Conservation (phyloP, 2,888 invertebrate species). For the Zonitis immaculata region DNA sequence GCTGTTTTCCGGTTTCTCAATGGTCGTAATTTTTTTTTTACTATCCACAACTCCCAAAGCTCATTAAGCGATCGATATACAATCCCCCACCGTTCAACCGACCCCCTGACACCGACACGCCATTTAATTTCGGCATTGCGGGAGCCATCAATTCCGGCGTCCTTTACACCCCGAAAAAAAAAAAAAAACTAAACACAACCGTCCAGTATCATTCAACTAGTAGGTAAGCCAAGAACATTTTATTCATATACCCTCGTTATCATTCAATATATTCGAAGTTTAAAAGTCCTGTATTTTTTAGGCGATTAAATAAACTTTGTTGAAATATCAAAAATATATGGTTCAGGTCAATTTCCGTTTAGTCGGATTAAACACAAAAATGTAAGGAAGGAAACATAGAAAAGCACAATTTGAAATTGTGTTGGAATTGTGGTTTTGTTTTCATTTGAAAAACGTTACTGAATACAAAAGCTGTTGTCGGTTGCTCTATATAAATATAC, state of each 20-base stretch:
- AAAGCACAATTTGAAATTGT: not conserved
- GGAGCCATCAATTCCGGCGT: not conserved
- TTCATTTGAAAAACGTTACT: not conserved
- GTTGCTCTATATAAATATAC: not conserved
- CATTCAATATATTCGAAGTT: no score
- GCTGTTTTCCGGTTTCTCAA: not conserved
- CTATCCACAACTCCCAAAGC: slow-evolving; percentile 1
- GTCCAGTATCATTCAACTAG: no score
- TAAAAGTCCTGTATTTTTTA: no score
- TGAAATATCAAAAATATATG: no score
- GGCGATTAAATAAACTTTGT: not conserved
- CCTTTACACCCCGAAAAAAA: not conserved
- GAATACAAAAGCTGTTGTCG: not conserved
- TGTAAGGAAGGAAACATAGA: not conserved
- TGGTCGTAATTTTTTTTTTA: not conserved
- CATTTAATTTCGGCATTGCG: slow-evolving; percentile 1
- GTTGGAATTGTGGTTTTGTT: not conserved
- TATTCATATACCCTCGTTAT: no score
- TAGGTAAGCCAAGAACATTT: no score
- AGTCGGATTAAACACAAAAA: not conserved
- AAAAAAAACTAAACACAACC: not conserved
- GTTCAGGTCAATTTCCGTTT: no score
- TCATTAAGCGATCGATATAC: slow-evolving; percentile 1
- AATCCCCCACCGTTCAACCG: not conserved
- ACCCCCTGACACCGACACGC: not conserved